Conservation (phyloP, 2,888 invertebrate species). For the Catocala nupta region DNA sequence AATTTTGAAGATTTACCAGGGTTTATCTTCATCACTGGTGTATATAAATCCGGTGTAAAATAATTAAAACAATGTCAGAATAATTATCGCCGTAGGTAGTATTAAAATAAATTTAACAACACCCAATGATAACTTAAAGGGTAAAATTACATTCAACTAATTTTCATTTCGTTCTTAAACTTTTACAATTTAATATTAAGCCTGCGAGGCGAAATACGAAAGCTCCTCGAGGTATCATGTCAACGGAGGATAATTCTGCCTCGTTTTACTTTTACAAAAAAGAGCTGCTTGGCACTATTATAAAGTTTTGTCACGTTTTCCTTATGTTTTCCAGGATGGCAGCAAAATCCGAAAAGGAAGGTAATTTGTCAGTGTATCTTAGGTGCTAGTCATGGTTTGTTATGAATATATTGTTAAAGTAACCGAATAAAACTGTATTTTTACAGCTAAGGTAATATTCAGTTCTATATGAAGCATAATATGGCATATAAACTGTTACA, state of each 20-base stretch:
- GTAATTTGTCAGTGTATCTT: background rate
- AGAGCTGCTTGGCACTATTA: background rate
- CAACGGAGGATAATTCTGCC: background rate
- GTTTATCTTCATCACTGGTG: too few species aligned
- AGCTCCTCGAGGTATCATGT: background rate
- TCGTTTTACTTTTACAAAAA: background rate
- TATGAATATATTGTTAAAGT: too few species aligned
- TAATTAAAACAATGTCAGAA: too few species aligned
- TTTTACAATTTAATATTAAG: background rate
- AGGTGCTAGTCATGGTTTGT: too few species aligned
- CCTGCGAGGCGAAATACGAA: background rate
- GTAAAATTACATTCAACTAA: slow-evolving; percentile 4
- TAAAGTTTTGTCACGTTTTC: background rate
- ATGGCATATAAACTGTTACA: too few species aligned
- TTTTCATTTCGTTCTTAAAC: slow-evolving; percentile 7
- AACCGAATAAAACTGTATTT: too few species aligned
- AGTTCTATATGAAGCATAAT: too few species aligned
- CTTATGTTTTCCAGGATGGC: background rate
- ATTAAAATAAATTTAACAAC: background rate
- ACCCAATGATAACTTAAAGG: background rate
- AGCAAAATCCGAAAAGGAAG: background rate
- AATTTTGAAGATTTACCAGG: too few species aligned
- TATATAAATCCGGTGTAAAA: too few species aligned
- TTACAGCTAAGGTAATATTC: too few species aligned
- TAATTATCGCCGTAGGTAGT: background rate